phyloP scores from a whole-genome alignment of 2,113 vertebrate species.

The Larimichthys crocea region DNA sequence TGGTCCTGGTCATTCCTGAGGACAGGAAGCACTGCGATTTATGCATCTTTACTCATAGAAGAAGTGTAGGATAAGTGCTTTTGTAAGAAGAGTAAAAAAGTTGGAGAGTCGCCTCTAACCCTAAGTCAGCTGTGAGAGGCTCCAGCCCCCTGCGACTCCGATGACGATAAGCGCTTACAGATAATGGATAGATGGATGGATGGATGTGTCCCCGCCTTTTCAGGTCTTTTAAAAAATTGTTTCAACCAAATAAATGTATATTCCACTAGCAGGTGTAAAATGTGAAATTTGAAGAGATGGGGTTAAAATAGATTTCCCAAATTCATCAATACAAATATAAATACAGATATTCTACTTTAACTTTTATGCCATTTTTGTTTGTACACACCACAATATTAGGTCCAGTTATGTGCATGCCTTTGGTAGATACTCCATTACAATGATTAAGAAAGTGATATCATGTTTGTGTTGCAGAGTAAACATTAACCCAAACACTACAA shows the following conservation, averaged over 20 bases:
- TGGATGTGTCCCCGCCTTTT: no score
- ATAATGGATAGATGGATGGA: no score
- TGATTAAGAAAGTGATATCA: not conserved
- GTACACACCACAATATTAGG: not conserved
- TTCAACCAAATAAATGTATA: slow-evolving; percentile 14
- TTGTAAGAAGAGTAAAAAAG: slow-evolving; percentile 5
- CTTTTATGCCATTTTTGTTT: not conserved
- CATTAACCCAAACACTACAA: not conserved
- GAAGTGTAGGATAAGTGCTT: not conserved
- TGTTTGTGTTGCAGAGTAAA: not conserved
- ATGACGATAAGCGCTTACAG: no score
- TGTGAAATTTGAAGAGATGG: not conserved
- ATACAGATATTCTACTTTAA: not conserved
- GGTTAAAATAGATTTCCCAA: not conserved
- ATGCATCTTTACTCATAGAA: not conserved
- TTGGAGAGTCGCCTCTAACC: no score
- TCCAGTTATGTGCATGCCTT: not conserved
- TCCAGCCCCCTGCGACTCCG: no score
- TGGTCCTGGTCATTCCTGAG: slow-evolving; percentile 31
- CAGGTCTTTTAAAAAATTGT: not conserved
- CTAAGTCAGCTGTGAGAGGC: no score
- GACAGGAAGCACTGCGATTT: not conserved
- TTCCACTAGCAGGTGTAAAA: not conserved
- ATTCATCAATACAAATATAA: slow-evolving; percentile 16
- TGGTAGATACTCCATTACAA: not conserved